Conservation (phyloP, 23 tunicate genomes). For the Trididemnum clinides region DNA sequence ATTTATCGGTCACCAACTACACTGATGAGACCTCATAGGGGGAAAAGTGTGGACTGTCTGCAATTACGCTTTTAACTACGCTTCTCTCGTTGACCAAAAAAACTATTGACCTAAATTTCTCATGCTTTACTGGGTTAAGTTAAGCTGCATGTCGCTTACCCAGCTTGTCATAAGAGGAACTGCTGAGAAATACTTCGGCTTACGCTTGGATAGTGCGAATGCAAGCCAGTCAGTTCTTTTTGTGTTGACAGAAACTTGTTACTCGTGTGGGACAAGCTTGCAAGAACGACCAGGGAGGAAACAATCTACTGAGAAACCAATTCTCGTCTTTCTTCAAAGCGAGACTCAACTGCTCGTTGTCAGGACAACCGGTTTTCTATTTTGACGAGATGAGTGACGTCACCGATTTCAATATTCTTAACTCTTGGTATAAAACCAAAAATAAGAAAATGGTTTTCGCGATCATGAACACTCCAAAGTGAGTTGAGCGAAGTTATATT, state of each 20-base stretch:
- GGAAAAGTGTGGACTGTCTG: no score
- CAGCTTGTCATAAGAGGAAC: no score
- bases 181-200: no score
- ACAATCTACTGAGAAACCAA: slow-evolving; percentile 43
- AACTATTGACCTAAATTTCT: no score
- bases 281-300: slow-evolving; percentile 70
- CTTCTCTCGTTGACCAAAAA: no score
- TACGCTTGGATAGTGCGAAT: no score
- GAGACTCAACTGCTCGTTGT: slow-evolving; percentile 70
- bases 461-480: slow-evolving; percentile 83
- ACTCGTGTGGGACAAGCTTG: slow-evolving; percentile 72
- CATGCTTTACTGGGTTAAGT: no score
- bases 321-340: slow-evolving; percentile 76
- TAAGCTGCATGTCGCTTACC: no score
- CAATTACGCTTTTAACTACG: no score
- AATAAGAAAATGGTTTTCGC: slow-evolving; percentile 49
- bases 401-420: slow-evolving; percentile 47
- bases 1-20: no score
- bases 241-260: slow-evolving; percentile 54
- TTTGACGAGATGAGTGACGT: slow-evolving; percentile 71
- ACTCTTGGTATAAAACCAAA: neutral
- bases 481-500: neutral
- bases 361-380: slow-evolving; percentile 82
- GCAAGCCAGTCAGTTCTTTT: no score
- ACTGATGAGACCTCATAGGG: no score